Base-by-base conservation (phyloP, 2,113 vertebrate genomes). In the Marmota monax region DNA sequence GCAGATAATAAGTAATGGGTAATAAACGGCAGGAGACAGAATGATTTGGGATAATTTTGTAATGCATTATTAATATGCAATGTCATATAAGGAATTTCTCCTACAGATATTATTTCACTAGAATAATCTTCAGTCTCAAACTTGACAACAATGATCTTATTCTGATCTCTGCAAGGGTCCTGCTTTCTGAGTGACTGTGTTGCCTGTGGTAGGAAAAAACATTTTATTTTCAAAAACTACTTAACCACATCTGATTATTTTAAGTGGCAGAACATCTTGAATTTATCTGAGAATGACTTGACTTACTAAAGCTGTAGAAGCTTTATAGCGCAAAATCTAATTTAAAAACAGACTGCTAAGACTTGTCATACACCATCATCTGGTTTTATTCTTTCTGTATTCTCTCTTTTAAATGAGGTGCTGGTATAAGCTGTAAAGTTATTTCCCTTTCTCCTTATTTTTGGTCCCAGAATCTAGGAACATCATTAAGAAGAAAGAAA, bases 161-260 rank as follows among this genome's bases (percentile, higher is more conserved):
- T 72, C 29, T 92, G 65, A 42, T 61, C 37, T 94, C 69, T 76
- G 91, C 37, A 90, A 79, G 39, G 14, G 25, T 84, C 48, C 18
- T 74, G 34, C 73, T 73, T 92, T 92, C 5, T 51, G 65, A 32
- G 7, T 37, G 25, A 89, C 51, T 88, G 14, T 20, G 8, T 84
- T 77, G 29, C 39, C 86, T 34, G 4, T 53, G 45, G 12, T 32
- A 25, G 37, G 48, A 79, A 77, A 86, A 84, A 25, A 0, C 22
- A 51, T 39, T 96, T 83, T 78, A 53, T 90, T 77, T 76, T 90
- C n/a, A 80, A 73, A 76, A 76, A 76, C 32, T 80, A 89, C 87
- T 84, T 94, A 88, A 69, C 45, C 9, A 1, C 48, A 18, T 90
- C 73, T 85, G 72, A 77, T 92, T 63, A 86, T 82, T 88, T 94